Evolutionary conservation across 2,797 vertebrate genomes (phyloP).

Genomic region (Acipenser transmontanus): DNA sequence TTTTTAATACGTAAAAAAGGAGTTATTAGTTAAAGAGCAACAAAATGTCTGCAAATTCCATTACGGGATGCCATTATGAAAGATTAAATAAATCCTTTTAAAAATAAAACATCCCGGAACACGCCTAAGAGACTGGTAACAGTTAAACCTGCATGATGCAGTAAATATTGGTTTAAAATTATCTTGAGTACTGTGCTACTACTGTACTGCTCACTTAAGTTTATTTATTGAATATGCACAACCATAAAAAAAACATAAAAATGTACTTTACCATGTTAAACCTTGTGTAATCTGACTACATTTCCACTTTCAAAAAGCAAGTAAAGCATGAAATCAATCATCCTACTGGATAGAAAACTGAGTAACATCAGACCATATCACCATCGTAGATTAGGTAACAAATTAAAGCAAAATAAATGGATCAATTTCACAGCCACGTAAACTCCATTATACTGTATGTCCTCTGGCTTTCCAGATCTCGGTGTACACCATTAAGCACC

Average conservation of each 20-base stretch:
- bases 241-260: too few species aligned
- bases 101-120: too few species aligned
- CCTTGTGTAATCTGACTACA: too few species aligned
- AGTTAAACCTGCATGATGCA: neutral
- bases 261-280: too few species aligned
- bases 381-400: neutral
- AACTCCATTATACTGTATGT: constrained; percentile 11
- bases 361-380: neutral
- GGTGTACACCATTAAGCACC: constrained; percentile 12
- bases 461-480: constrained; percentile 38
- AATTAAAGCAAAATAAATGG: constrained; percentile 1
- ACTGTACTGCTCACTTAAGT: neutral
- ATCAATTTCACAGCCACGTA: constrained; percentile 5
- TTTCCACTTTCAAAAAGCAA: too few species aligned
- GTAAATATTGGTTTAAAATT: neutral
- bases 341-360: neutral
- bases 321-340: too few species aligned
- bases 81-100: too few species aligned
- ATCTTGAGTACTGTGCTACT: neutral
- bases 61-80: too few species aligned
- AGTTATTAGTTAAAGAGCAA: too few species aligned
- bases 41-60: too few species aligned
- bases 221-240: too few species aligned
- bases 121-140: neutral
- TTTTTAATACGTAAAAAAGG: too few species aligned